These are phyloP conservation scores for Taeniopygia guttata DNA, from an alignment of 2,797 vertebrate genomes.

Conservation along the genomic window DNA sequence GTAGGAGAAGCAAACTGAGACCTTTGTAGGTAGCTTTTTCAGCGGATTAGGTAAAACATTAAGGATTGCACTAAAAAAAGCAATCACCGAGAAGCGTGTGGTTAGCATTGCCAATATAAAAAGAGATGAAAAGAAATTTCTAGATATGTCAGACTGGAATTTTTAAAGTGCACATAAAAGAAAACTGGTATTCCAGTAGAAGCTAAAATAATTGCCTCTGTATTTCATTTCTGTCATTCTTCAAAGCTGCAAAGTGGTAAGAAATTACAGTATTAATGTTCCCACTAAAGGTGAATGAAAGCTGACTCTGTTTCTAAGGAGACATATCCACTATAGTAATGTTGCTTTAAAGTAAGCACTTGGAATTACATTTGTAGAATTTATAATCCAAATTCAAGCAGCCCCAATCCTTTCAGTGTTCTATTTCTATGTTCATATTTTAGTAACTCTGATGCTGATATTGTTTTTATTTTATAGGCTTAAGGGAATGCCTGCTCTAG, in stretches of 20 bases:
- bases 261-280: background rate
- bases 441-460: background rate
- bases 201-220: background rate
- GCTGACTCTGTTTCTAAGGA: background rate
- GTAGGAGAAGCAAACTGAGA: background rate
- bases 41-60: background rate
- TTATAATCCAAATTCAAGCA: background rate
- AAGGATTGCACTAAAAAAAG: background rate
- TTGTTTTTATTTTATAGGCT: conserved; percentile 6
- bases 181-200: background rate
- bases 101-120: background rate
- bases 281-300: background rate
- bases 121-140: background rate
- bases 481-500: background rate
- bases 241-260: background rate
- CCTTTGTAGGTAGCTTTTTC: background rate
- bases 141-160: background rate
- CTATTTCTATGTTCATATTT: background rate
- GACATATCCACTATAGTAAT: background rate
- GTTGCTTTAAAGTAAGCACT: background rate
- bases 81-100: fast-evolving
- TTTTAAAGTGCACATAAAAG: background rate
- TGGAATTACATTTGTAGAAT: background rate
- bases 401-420: background rate
- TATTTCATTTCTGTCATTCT: conserved; percentile 7